phyloP scores from a whole-genome alignment of 2,888 invertebrate species.

The Emmelina monodactyla region DNA sequence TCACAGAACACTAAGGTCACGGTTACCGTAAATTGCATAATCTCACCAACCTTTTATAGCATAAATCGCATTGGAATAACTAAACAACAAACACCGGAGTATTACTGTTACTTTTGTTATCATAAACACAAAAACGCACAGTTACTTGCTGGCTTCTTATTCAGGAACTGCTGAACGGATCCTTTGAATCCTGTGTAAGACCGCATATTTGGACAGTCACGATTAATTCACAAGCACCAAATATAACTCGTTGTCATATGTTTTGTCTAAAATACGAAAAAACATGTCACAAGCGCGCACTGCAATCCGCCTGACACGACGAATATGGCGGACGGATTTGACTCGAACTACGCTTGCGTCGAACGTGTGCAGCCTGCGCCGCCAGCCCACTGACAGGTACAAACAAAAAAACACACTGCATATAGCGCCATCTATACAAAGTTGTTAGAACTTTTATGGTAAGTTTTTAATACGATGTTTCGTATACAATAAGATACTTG shows the following conservation, averaged over 20 bases:
- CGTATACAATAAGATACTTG: no score
- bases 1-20: constrained; percentile 59
- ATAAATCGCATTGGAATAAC: constrained; percentile 38
- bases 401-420: constrained; percentile 27
- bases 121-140: constrained; percentile 63
- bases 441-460: no score
- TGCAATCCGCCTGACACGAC: constrained; percentile 63
- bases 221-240: constrained; percentile 41
- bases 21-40: constrained; percentile 59
- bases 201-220: constrained; percentile 46
- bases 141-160: constrained; percentile 58
- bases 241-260: constrained; percentile 41
- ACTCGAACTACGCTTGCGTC: constrained; percentile 54
- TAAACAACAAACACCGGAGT: constrained; percentile 53
- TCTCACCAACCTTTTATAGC: constrained; percentile 45
- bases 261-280: constrained; percentile 55
- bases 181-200: constrained; percentile 37
- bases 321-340: constrained; percentile 65
- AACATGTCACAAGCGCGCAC: constrained; percentile 60
- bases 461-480: no score
- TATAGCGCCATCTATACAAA: constrained; percentile 32
- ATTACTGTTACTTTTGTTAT: constrained; percentile 58
- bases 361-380: constrained; percentile 27
- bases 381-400: constrained; percentile 34
- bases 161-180: constrained; percentile 46